These are phyloP conservation scores for Nylanderia fulva DNA, from an alignment of 1,140 invertebrate genomes.

Conservation along the genomic window DNA sequence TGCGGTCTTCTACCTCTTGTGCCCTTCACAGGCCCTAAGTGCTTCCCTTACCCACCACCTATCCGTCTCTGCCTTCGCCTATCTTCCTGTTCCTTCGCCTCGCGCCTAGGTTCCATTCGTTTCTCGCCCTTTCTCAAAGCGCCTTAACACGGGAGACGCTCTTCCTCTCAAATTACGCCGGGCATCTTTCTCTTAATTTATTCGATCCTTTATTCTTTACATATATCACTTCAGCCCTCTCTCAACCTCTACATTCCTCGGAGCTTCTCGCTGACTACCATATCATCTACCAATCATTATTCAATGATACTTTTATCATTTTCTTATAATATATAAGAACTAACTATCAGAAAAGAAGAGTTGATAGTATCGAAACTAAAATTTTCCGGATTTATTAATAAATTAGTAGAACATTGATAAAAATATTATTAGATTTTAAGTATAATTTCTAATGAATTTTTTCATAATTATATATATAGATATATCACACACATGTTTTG, in stretches of 20 bases:
- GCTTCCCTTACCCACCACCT: conserved; percentile 49
- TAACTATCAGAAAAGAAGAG: not conserved
- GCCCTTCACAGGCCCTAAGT: conserved; percentile 45
- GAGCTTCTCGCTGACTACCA: conserved; percentile 7
- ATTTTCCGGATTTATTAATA: not conserved
- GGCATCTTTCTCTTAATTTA: conserved; percentile 57
- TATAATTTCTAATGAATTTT: not conserved
- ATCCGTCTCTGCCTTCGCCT: conserved; percentile 64
- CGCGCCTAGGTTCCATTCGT: conserved; percentile 36
- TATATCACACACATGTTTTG: not conserved
- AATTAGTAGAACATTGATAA: not conserved
- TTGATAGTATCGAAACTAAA: not conserved
- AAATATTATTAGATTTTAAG: not conserved
- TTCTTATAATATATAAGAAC: not conserved
- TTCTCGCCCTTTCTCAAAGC: conserved; percentile 41
- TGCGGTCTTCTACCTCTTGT: conserved; percentile 64
- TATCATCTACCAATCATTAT: conserved; percentile 15
- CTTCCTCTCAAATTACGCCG: conserved; percentile 49
- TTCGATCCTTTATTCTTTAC: conserved; percentile 53
- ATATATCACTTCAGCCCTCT: conserved; percentile 35
- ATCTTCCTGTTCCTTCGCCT: conserved; percentile 36
- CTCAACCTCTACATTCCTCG: conserved; percentile 47
- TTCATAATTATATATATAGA: not conserved
- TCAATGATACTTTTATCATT: not conserved
- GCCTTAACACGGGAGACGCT: conserved; percentile 36